Conservation (phyloP, 1,140 invertebrate genomes). For the Zaprionus vittiger region DNA sequence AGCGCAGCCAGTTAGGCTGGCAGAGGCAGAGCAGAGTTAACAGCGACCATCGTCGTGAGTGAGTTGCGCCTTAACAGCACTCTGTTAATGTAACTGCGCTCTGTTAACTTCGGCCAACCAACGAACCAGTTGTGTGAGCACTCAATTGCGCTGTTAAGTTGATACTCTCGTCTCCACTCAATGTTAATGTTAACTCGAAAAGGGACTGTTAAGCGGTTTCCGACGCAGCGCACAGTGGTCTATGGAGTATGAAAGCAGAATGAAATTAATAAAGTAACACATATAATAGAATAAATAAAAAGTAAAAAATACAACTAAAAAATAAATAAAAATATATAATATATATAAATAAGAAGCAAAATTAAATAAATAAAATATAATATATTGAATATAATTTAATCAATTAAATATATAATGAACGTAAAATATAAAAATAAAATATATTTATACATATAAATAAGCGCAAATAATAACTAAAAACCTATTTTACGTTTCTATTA, state of each 20-base stretch:
- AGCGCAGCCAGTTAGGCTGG: not conserved
- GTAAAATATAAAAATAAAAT: too few relatives aligned
- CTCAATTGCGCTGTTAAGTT: conserved; percentile 13
- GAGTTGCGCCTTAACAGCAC: conserved; percentile 32
- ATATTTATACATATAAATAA: too few relatives aligned
- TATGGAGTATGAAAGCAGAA: not conserved
- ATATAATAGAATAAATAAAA: not conserved
- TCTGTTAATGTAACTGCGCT: conserved; percentile 11
- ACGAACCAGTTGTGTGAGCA: not conserved
- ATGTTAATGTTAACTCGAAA: conserved; percentile 40
- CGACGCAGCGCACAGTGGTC: conserved; percentile 16
- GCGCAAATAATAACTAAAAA: too few relatives aligned
- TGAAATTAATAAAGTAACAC: not conserved
- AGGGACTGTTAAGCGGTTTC: conserved; percentile 22
- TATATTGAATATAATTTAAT: too few relatives aligned
- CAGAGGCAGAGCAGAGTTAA: conserved; percentile 8
- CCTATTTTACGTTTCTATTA: too few relatives aligned
- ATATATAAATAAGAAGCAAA: too few relatives aligned
- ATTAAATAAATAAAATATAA: too few relatives aligned
- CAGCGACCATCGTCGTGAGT: conserved; percentile 33
- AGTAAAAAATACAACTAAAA: not conserved
- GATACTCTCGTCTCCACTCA: conserved; percentile 3
- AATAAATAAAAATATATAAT: too few relatives aligned
- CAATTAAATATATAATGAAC: too few relatives aligned
- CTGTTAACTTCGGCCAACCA: conserved; percentile 22